These are phyloP conservation scores for Lepisosteus osseus DNA, from an alignment of 2,113 vertebrate species.

Conservation along the genomic window DNA sequence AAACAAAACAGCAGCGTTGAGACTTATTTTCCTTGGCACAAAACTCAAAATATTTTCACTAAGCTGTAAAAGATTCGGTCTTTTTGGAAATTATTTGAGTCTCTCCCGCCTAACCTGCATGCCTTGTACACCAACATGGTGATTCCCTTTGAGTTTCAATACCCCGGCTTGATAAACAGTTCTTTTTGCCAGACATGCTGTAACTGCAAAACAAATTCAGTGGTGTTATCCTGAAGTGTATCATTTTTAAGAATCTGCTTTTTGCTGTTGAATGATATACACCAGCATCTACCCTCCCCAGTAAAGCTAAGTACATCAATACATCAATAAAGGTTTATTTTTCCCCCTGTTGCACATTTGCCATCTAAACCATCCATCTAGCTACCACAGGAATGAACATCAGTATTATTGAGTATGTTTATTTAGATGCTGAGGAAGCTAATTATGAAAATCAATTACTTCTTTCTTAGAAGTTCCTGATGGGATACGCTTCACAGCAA, in stretches of 20 bases:
- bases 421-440: not conserved
- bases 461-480: not conserved
- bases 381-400: not conserved
- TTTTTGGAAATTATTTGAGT: no score
- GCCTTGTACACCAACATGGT: no score
- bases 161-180: no score
- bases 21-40: no score
- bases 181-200: no score
- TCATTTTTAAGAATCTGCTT: not conserved
- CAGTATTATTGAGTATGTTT: not conserved
- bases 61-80: no score
- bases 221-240: not conserved
- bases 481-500: constrained; percentile 1
- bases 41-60: no score
- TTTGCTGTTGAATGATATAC: not conserved
- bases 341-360: not conserved
- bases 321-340: not conserved
- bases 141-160: no score
- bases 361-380: not conserved
- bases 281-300: not conserved
- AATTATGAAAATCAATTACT: constrained; percentile 10
- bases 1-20: no score
- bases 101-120: no score
- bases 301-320: not conserved
- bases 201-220: not conserved